Conservation (phyloP, 2,113 vertebrate genomes). For the Tor tambroides region DNA sequence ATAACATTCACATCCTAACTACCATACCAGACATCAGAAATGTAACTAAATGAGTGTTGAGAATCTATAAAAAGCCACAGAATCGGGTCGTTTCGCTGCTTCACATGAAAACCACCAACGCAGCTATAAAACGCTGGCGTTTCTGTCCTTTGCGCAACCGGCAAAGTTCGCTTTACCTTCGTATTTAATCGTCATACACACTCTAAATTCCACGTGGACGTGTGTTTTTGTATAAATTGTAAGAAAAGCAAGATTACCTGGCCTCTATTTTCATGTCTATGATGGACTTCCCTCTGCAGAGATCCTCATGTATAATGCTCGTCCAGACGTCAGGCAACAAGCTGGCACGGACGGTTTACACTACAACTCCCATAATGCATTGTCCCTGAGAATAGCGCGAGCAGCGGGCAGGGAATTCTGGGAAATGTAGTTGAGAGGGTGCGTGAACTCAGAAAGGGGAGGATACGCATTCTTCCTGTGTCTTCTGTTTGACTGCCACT, state of each 20-base stretch:
- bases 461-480: slow-evolving; percentile 22
- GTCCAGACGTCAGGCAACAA: slow-evolving; percentile 62
- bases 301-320: slow-evolving; percentile 63
- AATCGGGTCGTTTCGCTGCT: not conserved
- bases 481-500: not conserved
- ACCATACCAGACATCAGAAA: not conserved
- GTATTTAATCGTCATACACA: not conserved
- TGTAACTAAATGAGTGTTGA: not conserved
- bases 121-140: slow-evolving; percentile 33
- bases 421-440: slow-evolving; percentile 47
- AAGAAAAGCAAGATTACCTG: slow-evolving; percentile 69
- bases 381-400: not conserved
- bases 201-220: not conserved
- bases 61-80: not conserved
- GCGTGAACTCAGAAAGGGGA: not conserved
- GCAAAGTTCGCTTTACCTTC: slow-evolving; percentile 27
- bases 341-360: slow-evolving; percentile 48
- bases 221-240: not conserved
- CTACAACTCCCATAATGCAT: slow-evolving; percentile 69
- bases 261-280: slow-evolving; percentile 77
- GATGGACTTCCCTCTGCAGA: slow-evolving; percentile 69
- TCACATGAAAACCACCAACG: slow-evolving; percentile 8
- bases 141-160: slow-evolving; percentile 57
- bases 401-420: slow-evolving; percentile 40
- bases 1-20: not conserved